Evolutionary conservation across 2,113 vertebrate genomes (phyloP), one percentile per base, ranked within the genome.

Genomic region (Macheiramphus alcinus): DNA sequence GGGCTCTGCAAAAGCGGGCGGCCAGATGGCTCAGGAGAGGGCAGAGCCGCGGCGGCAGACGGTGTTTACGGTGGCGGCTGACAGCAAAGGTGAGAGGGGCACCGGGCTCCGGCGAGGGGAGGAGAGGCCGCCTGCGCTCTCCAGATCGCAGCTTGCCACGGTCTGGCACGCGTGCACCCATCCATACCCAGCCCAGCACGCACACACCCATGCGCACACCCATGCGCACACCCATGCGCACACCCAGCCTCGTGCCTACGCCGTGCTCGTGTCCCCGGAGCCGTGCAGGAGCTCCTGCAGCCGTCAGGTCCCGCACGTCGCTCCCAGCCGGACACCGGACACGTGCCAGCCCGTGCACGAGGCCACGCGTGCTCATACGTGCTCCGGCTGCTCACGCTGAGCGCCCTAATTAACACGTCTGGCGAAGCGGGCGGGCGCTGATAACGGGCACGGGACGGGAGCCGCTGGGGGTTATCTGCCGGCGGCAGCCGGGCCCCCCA

Each of bases 401-500:
- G 88, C 4, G 88, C 83, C 95, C 96, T 96, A 97, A 96, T 96
- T 96, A 94, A 52, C 90, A 52, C 16, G 85, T 79, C 95, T 96
- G 94, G 95, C 76, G 29, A 53, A 17, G 81, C 85, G 66, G 91
- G 82, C 21, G 82, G 94, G 94, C 62, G 62, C 92, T 95, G 95
- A 94, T 94, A 94, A 92, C 55, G 95, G 95, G 95, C 83, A 36
- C 58, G 72, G 89, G 96, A 86, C 72, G 29, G 90, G 68, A 94
- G 91, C 96, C 0, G 80, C 87, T 32, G 96, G 95, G 80, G 86
- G 95, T 95, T 96, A 96, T 97, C 95, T 93, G 29, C 18, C 16
- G 6, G 58, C 7, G 53, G 75, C 96, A 96, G 95, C 93, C 79
- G 4, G 91, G 94, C 66, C 94, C 94, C 96, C 95, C 86, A 1